A percentile compares a stretch with the other conserved stretches of the same genome.
phyloP scores from a whole-genome alignment of 2,113 vertebrate species.

The Garra rufa region DNA sequence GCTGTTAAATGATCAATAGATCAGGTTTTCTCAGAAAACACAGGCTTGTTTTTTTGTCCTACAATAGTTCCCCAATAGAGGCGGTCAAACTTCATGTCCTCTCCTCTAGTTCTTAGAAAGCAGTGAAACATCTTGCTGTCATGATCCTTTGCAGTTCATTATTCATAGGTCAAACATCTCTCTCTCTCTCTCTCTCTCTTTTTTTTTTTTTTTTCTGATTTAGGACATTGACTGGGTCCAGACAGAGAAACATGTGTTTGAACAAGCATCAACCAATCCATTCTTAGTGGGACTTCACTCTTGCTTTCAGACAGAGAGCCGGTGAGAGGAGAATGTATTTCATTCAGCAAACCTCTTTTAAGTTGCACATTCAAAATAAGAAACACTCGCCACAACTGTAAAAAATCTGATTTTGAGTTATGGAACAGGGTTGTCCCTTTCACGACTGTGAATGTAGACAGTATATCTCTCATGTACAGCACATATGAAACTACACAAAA shows the following conservation, averaged over 20 bases:
- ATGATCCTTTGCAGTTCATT: not conserved
- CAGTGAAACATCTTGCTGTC: not conserved
- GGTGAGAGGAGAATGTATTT: conserved; percentile 78
- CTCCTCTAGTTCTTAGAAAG: conserved; percentile 41
- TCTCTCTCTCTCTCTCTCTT: conserved; percentile 44
- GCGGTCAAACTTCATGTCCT: conserved; percentile 26
- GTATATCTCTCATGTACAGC: not conserved
- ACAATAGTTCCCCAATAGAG: conserved; percentile 34
- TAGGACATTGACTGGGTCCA: conserved; percentile 99
- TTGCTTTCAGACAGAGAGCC: conserved; percentile 98
- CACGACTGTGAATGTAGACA: not conserved
- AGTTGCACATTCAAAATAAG: not conserved
- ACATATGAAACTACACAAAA: not conserved
- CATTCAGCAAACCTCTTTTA: not conserved
- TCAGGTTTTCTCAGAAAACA: conserved; percentile 27
- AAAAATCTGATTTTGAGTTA: not conserved
- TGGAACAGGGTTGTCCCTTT: not conserved
- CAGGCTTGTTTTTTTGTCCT: conserved; percentile 25
- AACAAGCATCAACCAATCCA: conserved; percentile 96
- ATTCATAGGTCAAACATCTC: not conserved
- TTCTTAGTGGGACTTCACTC: conserved; percentile 97
- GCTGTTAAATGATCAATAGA: conserved; percentile 23
- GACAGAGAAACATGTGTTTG: conserved; percentile 99
- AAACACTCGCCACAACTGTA: not conserved
- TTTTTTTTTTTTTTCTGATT: conserved; percentile 55